Conservation (phyloP, 2,113 vertebrate genomes). For the Barbus barbus region DNA sequence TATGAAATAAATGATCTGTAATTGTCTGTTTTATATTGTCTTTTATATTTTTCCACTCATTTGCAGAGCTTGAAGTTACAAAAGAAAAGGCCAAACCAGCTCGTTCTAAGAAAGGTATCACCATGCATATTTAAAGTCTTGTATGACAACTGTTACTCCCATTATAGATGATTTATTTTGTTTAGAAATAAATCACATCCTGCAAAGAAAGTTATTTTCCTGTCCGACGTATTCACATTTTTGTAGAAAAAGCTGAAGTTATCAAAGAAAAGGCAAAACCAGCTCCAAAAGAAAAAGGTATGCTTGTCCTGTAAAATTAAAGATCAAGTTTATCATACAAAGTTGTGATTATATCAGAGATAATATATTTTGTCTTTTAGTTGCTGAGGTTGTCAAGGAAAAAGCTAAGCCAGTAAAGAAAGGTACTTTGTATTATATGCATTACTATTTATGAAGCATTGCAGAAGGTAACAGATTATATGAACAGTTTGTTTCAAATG, state of each 20-base stretch:
- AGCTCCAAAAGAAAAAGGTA: constrained; percentile 26
- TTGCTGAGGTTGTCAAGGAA: constrained; percentile 28
- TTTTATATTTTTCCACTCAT: neutral
- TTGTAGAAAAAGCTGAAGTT: constrained; percentile 1
- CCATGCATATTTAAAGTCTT: neutral
- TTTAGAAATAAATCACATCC: constrained; percentile 21
- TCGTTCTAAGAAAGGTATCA: constrained; percentile 23
- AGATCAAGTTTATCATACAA: too few relatives aligned
- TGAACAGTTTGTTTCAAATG: neutral
- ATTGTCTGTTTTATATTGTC: too few relatives aligned
- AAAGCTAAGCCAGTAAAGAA: constrained; percentile 1
- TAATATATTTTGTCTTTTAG: constrained; percentile 10
- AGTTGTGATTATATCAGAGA: neutral
- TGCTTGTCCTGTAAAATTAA: too few relatives aligned
- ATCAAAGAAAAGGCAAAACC: constrained; percentile 34
- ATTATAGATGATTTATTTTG: neutral
- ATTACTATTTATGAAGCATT: neutral
- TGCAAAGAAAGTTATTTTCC: constrained; percentile 55
- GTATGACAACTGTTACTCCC: too few relatives aligned
- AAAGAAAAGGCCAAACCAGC: constrained; percentile 52
- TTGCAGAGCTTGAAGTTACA: neutral
- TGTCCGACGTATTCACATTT: neutral
- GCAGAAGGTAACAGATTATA: too few relatives aligned
- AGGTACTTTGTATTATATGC: neutral
- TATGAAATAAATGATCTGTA: too few relatives aligned